phyloP scores from a whole-genome alignment of 2,888 invertebrate genomes.

The Tachina lurida region DNA sequence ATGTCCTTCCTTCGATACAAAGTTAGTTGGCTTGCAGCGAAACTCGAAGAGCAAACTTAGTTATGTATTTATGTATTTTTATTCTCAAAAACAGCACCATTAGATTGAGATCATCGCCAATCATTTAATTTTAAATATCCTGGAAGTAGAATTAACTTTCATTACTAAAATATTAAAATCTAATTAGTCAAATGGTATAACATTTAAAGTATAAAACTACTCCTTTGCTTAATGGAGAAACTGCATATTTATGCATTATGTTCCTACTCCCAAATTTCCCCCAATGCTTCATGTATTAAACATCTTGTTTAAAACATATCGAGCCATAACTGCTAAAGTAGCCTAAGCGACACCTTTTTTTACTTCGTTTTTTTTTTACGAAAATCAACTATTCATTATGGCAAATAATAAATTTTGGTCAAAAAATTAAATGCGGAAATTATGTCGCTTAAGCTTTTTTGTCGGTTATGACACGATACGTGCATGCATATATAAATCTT shows the following conservation, averaged over 20 bases:
- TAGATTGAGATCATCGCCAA: no score
- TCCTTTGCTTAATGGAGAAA: constrained; percentile 10
- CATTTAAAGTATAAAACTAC: constrained; percentile 2
- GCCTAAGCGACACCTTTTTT: no score
- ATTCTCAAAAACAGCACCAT: no score
- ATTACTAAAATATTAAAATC: neutral
- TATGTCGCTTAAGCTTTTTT: no score
- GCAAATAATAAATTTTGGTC: no score
- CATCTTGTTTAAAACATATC: no score
- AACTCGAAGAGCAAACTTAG: neutral
- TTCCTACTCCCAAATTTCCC: neutral
- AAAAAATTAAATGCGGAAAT: neutral
- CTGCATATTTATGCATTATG: neutral
- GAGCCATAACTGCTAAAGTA: no score
- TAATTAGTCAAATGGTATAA: neutral
- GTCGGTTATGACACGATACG: neutral
- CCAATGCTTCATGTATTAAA: neutral
- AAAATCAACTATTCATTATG: no score
- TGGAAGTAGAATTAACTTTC: no score
- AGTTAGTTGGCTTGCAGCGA: constrained; percentile 2
- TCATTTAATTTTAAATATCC: no score
- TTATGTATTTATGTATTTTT: no score
- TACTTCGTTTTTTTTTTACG: no score
- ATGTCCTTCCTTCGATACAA: neutral
- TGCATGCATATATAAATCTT: constrained; percentile 37